Base-by-base conservation (phyloP, 53 echinoderm and acorn worm species). In the Patiria pectinifera region DNA sequence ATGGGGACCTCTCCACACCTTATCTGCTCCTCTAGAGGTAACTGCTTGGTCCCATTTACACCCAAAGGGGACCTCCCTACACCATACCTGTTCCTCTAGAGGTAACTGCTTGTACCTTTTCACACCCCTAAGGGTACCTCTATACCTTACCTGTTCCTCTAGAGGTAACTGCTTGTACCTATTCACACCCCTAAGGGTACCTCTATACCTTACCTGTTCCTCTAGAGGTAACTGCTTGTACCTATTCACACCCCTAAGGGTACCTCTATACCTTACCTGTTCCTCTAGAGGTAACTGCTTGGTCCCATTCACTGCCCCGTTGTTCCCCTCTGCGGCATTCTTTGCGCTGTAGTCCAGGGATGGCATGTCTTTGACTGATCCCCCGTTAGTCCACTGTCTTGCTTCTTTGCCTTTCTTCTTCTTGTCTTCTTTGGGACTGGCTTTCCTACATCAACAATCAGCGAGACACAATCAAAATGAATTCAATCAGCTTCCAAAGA, bases 351-450 rank as follows among this genome's bases (percentile, higher is more conserved):
- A 97, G 82, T 99, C 99, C 80, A 97, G 80, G 0, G 77, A 59
- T 13, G 93, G 91, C 84, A 89, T 86, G 66, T 97, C 99, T 66
- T 91, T 95, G 14, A 74, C 46, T 0, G 92, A 93, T 6, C 99
- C 99, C 80, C 94, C 95, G 9, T 95, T 83, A 2, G 49, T 89
- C 99, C 99, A 99, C 18, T 93, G 93, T 5, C 96, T 94, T 0
- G 83, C 89, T 66, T 91, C 93, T 62, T 99, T 99, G 9, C 91
- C 93, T 81, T 95, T 97, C 91, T 97, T 97, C 84, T 69, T 90
- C 90, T 90, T 90, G 4, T 90, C 90, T 18, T 90, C 81, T 61
- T 43, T 45, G 5, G 45, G 15, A 18, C 60, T 80, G 58, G 71
- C 87, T 83, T 93, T 96, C 58, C 91, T 87, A 53, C 82, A 85